phyloP scores from a whole-genome alignment of 2,113 vertebrate species.

The Ramphastos sulfuratus region DNA sequence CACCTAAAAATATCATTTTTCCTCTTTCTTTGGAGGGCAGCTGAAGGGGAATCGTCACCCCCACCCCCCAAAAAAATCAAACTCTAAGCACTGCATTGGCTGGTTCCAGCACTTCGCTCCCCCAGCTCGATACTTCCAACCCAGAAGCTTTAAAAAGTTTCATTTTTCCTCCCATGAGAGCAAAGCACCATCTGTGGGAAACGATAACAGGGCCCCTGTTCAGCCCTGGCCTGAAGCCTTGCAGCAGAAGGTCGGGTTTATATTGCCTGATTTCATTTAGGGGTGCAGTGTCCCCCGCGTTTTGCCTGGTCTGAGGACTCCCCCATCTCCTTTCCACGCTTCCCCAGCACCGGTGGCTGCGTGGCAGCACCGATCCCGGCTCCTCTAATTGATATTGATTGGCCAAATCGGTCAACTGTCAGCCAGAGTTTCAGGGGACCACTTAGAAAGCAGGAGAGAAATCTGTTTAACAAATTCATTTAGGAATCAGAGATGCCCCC shows the following conservation, averaged over 20 bases:
- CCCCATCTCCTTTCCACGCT: rapidly evolving
- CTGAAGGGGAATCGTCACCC: neutral
- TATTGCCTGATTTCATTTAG: neutral
- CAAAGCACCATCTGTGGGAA: neutral
- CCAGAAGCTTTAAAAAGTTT: neutral
- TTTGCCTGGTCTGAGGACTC: rapidly evolving
- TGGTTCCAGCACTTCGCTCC: rapidly evolving
- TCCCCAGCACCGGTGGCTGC: neutral
- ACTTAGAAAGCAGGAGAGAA: slow-evolving; percentile 81
- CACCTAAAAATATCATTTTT: neutral
- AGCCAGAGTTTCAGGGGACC: slow-evolving; percentile 86
- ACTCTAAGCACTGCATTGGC: rapidly evolving
- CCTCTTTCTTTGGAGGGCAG: neutral
- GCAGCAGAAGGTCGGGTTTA: neutral
- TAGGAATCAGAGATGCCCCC: slow-evolving; percentile 61
- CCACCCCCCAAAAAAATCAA: neutral
- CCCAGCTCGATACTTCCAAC: neutral
- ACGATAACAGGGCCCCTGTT: neutral
- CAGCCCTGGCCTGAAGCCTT: neutral
- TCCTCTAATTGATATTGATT: slow-evolving; percentile 87
- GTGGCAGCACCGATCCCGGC: neutral
- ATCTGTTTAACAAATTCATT: slow-evolving; percentile 95
- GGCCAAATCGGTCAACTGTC: slow-evolving; percentile 90
- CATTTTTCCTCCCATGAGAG: neutral
- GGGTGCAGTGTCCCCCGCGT: neutral